Evolutionary conservation across 2,113 vertebrate species (phyloP), one percentile per base, ranked within the genome.

Genomic region (Antennarius striatus): DNA sequence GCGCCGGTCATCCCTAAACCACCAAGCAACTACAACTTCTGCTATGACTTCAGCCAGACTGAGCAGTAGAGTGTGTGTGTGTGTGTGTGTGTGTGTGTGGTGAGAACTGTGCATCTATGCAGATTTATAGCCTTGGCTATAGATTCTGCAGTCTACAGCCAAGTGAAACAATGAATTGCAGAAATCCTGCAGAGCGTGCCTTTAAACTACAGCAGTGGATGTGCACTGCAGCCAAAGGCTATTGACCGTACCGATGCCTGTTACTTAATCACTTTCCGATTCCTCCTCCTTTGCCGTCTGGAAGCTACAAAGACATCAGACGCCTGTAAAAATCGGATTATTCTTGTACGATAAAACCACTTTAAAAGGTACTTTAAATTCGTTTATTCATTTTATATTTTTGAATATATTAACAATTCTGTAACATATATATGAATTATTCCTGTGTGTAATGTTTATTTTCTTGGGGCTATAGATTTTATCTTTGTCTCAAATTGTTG

Each of bases 21-120:
- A 2, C 98, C 98, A n/a, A 96, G 94, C 90, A 98, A 95, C 87
- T 94, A 93, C 87, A 96, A 98, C 88, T 98, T 98, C 93, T 98
- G 95, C 91, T 98, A 98, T 1, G 94, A 98, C 88, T 98, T 96
- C 80, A 96, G 93, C 79, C 95, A 95, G 1, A 71, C 91, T 0
- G 95, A 97, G 67, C 94, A 96, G 68, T 96, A 92, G 75, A 48
- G 59, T 0, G 48, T n/a, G 30, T 30, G 48, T 16, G 14, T 11
- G 32, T 47, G 30, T 62, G 10, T 50, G 28, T 56, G 17, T 61
- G 32, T 53, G 13, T 49, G 55, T 50, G 55, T 36, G 47, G 4
- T 29, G 59, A 43, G 54, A 71, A 55, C 9, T 71, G 65, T 73
- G 81, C 71, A 16, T 51, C 29, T 29, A 10, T 54, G 73, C 58